These are phyloP conservation scores for Aricia artaxerxes DNA, from an alignment of 2,888 invertebrate genomes.

Conservation along the genomic window DNA sequence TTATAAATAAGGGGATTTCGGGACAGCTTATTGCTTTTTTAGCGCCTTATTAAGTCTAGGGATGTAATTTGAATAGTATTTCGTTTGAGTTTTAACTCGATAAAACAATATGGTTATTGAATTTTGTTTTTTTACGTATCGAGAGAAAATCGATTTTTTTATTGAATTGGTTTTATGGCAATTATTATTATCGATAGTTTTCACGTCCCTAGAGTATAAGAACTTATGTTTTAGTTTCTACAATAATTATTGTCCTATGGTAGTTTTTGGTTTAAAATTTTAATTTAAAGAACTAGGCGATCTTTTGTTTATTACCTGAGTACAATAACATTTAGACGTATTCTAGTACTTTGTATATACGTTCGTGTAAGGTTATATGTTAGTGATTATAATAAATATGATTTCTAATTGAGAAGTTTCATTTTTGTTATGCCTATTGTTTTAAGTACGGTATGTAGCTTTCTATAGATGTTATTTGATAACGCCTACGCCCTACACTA, in stretches of 20 bases:
- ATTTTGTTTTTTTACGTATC: background rate
- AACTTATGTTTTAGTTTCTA: constrained; percentile 5
- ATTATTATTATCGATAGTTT: background rate
- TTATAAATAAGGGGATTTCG: background rate
- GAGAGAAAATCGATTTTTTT: background rate
- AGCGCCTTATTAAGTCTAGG: background rate
- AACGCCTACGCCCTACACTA: no score
- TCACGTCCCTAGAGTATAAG: constrained; percentile 25
- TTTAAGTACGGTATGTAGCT: no score
- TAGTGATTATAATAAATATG: constrained; percentile 67
- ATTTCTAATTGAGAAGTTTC: constrained; percentile 57
- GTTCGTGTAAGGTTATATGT: constrained; percentile 63
- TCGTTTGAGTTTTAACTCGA: background rate
- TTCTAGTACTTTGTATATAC: constrained; percentile 64
- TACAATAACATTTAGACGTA: constrained; percentile 57
- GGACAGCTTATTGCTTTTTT: background rate
- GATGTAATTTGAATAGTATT: background rate
- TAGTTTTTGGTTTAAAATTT: constrained; percentile 30
- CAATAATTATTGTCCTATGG: constrained; percentile 29
- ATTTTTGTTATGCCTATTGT: constrained; percentile 38
- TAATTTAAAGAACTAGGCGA: constrained; percentile 27
- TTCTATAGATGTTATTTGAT: no score
- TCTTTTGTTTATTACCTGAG: constrained; percentile 58
- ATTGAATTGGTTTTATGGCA: background rate
- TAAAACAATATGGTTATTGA: background rate